Percentiles rank a stretch among this genome's conserved stretches.
phyloP scores from a whole-genome alignment of 2,113 vertebrate species.

The Hassar affinis region DNA sequence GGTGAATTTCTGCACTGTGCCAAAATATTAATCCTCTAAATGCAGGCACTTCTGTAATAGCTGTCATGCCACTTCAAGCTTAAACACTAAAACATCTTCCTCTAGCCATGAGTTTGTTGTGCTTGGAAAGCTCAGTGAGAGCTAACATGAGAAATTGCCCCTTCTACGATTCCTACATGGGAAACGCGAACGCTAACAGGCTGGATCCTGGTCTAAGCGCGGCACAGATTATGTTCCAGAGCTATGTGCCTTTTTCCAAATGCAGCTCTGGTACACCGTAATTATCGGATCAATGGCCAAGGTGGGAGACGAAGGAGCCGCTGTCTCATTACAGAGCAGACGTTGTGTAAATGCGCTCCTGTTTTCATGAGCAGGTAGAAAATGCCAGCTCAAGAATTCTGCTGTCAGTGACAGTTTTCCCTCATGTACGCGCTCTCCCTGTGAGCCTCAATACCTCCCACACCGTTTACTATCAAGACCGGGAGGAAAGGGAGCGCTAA shows the following conservation, averaged over 20 bases:
- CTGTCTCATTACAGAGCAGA: constrained; percentile 41
- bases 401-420: constrained; percentile 31
- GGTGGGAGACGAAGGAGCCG: constrained; percentile 54
- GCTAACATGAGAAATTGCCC: constrained; percentile 39
- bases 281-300: constrained; percentile 63
- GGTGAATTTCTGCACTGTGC: constrained; percentile 8
- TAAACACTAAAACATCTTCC: constrained; percentile 36
- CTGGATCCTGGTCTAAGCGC: constrained; percentile 5
- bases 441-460: not conserved
- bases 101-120: constrained; percentile 32
- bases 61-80: constrained; percentile 18
- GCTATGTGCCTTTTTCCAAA: constrained; percentile 59
- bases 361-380: constrained; percentile 35
- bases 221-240: constrained; percentile 47
- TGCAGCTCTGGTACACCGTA: constrained; percentile 60
- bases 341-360: constrained; percentile 35
- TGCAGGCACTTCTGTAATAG: not conserved
- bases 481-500: not conserved
- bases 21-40: not conserved
- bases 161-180: constrained; percentile 38
- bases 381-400: constrained; percentile 10
- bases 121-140: constrained; percentile 30
- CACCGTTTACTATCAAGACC: not conserved
- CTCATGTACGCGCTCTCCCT: not conserved
- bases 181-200: constrained; percentile 35